A percentile compares a stretch with the other conserved stretches of the same genome.
phyloP scores from a whole-genome alignment of 2,113 vertebrate species.

The Ceratotherium simum region DNA sequence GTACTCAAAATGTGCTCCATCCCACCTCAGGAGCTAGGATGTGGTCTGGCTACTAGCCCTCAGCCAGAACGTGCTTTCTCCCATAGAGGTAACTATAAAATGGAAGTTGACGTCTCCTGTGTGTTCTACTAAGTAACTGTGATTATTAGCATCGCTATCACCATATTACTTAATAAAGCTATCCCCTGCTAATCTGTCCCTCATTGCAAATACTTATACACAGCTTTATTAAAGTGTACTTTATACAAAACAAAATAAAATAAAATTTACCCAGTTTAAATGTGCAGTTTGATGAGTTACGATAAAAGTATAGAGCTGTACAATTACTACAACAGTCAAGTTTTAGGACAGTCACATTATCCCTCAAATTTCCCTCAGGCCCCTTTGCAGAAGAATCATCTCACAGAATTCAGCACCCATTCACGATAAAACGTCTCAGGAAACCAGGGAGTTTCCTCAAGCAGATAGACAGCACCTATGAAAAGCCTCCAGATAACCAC shows the following conservation, averaged over 20 bases:
- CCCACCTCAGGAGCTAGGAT: neutral
- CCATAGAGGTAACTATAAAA: fast-evolving
- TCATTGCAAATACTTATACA: too few relatives aligned
- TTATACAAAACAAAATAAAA: neutral
- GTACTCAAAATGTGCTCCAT: neutral
- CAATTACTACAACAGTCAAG: neutral
- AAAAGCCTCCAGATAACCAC: neutral
- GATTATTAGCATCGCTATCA: neutral
- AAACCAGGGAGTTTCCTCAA: neutral
- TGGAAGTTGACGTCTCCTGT: neutral
- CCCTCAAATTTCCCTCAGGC: neutral
- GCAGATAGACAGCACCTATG: neutral
- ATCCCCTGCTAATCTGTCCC: neutral
- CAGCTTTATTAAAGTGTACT: neutral
- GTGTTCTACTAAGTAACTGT: neutral
- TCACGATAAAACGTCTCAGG: neutral
- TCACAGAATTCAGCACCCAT: neutral
- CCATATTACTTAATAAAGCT: neutral
- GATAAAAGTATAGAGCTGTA: neutral
- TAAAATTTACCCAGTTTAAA: neutral
- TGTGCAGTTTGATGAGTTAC: neutral
- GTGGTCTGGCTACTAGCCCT: neutral
- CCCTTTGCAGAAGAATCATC: neutral
- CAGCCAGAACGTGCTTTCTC: too few relatives aligned
- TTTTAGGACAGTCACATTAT: neutral